phyloP scores from a whole-genome alignment of 2,888 invertebrate species.

The Ecdyonurus torrentis region DNA sequence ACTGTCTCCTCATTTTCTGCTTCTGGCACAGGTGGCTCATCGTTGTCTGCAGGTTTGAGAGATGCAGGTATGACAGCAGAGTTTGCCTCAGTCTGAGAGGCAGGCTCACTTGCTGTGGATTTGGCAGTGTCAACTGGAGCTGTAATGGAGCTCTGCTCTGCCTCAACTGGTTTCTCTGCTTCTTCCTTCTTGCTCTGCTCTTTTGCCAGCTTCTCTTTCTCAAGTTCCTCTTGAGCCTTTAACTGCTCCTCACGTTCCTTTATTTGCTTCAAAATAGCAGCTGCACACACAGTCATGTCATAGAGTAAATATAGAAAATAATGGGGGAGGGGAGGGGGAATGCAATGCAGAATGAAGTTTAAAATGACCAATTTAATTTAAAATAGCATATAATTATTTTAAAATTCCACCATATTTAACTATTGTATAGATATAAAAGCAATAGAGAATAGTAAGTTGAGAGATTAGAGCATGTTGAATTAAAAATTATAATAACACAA shows the following conservation, averaged over 20 bases:
- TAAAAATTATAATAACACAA: too few species aligned
- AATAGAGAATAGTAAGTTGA: too few species aligned
- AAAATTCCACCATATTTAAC: too few species aligned
- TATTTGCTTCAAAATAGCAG: conserved; percentile 39
- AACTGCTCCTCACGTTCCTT: conserved; percentile 43
- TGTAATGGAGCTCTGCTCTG: too few species aligned
- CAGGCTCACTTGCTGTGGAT: conserved; percentile 30
- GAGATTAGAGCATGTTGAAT: too few species aligned
- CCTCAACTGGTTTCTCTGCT: conserved; percentile 25
- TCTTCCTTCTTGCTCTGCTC: conserved; percentile 14
- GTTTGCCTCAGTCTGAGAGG: conserved; percentile 29
- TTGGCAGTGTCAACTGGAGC: too few species aligned
- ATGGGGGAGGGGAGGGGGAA: too few species aligned
- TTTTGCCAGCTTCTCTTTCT: conserved; percentile 12
- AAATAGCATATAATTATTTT: too few species aligned
- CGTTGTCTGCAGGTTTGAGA: not conserved
- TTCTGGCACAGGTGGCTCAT: not conserved
- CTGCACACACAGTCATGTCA: conserved; percentile 24
- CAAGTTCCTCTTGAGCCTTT: conserved; percentile 27
- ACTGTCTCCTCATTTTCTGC: conserved; percentile 9
- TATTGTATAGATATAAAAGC: too few species aligned
- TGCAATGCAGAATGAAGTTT: too few species aligned
- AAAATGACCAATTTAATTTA: too few species aligned
- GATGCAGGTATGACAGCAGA: not conserved
- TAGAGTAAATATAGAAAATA: too few species aligned